Conservation (phyloP, 1,140 invertebrate species). For the Diorhabda elongata region DNA sequence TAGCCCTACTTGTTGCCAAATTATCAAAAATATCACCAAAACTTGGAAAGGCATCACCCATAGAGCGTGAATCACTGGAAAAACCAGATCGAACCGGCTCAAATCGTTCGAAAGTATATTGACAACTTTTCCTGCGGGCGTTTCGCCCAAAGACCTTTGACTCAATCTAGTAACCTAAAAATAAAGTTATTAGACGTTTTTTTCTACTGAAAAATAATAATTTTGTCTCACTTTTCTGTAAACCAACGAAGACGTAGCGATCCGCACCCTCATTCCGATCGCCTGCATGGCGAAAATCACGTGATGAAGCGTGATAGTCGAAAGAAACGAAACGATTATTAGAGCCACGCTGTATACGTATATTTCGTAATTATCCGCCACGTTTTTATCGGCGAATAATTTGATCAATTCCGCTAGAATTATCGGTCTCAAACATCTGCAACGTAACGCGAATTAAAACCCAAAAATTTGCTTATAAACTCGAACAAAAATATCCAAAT, state of each 20-base stretch:
- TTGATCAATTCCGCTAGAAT: neutral
- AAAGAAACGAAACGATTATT: slow-evolving; percentile 27
- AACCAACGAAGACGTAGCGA: slow-evolving; percentile 58
- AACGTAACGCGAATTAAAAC: too few species aligned
- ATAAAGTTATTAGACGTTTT: neutral
- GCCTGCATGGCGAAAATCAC: slow-evolving; percentile 47
- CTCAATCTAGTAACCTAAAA: slow-evolving; percentile 58
- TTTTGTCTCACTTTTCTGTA: slow-evolving; percentile 57
- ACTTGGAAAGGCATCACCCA: slow-evolving; percentile 70
- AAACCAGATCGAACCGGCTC: slow-evolving; percentile 59
- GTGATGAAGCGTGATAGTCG: slow-evolving; percentile 41
- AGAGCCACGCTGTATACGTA: slow-evolving; percentile 30
- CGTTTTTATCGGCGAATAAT: neutral
- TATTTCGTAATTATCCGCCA: slow-evolving; percentile 13
- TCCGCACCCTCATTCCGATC: slow-evolving; percentile 57
- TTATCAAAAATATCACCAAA: slow-evolving; percentile 55
- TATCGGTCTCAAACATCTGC: neutral
- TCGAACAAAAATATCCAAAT: too few species aligned
- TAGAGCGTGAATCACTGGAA: slow-evolving; percentile 59
- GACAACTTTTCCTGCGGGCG: slow-evolving; percentile 75
- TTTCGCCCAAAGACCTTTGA: slow-evolving; percentile 63
- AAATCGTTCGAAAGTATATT: slow-evolving; percentile 83
- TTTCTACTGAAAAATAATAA: too few species aligned
- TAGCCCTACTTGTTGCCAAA: slow-evolving; percentile 65
- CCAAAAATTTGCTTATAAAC: too few species aligned